Percentiles rank a stretch among this genome's conserved stretches.
phyloP scores from a whole-genome alignment of 2,113 vertebrate genomes.

The Plectropomus leopardus region DNA sequence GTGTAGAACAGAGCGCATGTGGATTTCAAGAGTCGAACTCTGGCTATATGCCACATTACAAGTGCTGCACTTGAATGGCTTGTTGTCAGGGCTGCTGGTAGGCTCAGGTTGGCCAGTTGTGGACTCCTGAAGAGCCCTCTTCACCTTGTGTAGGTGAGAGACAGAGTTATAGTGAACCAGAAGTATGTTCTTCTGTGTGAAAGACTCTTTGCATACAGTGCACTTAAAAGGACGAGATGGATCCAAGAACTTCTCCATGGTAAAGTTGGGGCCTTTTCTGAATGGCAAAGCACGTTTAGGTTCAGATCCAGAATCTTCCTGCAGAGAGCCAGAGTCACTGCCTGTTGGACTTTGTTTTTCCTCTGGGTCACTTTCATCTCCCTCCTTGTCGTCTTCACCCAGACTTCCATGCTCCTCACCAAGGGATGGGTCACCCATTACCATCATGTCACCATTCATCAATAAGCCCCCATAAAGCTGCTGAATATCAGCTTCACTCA shows the following conservation, averaged over 20 bases:
- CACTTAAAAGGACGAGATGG: constrained; percentile 99
- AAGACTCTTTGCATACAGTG: constrained; percentile 99
- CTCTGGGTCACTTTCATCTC: constrained; percentile 95
- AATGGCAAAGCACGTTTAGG: constrained; percentile 97
- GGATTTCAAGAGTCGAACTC: constrained; percentile 98
- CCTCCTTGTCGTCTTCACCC: constrained; percentile 96
- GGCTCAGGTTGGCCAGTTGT: constrained; percentile 96
- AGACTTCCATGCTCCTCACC: constrained; percentile 94
- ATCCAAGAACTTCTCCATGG: constrained; percentile 99
- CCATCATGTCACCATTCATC: constrained; percentile 96
- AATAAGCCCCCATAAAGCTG: constrained; percentile 96
- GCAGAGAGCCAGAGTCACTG: constrained; percentile 94
- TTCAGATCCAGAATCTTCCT: constrained; percentile 96
- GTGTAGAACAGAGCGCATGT: constrained; percentile 98
- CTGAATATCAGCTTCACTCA: constrained; percentile 97
- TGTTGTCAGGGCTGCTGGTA: constrained; percentile 98
- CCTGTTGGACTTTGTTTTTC: constrained; percentile 98
- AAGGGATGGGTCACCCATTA: constrained; percentile 92
- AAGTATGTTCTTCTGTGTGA: constrained; percentile 98
- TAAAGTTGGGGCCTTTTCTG: constrained; percentile 98
- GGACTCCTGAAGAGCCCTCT: constrained; percentile 97
- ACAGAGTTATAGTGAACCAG: constrained; percentile 99
- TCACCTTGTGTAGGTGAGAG: constrained; percentile 98
- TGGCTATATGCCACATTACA: constrained; percentile 99
- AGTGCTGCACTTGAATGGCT: constrained; percentile 98